Evolutionary conservation across 2,888 invertebrate species (phyloP), one percentile per base, ranked within the genome.

Genomic region (Drosophila differens): DNA sequence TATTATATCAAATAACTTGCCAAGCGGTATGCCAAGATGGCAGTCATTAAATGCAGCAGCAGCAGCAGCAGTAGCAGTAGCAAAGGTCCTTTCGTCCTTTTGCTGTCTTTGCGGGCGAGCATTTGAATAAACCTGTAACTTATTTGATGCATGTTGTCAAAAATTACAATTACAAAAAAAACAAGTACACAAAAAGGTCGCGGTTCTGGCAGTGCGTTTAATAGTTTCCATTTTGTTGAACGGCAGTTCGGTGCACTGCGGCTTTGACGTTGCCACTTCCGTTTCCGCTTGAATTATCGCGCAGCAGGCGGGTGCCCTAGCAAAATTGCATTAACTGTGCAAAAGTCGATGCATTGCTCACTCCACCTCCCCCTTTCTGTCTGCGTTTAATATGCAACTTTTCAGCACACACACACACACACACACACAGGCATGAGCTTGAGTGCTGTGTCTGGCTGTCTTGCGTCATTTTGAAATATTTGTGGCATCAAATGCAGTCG

Each of bases 401-500:
- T 90, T 79, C 82, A 73, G 16, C 67, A 76, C 60, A 70, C 25
- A 73, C 63, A 70, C 78, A 71, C 86, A 74, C 63, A 70, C 78
- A 78, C 32, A 53, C 41, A 37, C 55, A 55, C 16, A 39, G 14
- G 52, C 51, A 4, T 14, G 39, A 66, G 39, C 58, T 61, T 44
- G 54, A 47, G 58, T 49, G 41, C 54, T 52, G 58, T 60, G 77
- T 58, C 71, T 70, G 66, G 79, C 82, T 80, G 87, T 87, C 89
- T 85, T 89, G 84, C 85, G 84, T 83, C 90, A 89, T 90, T 86
- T 89, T 89, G 86, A 89, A 89, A 89, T 90, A 89, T 90, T 90
- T 90, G 90, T 83, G 88, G 89, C 89, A 89, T 90, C 90, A 88
- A 88, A 87, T 87, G 90, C 88, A 88, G 88, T 86, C 90, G 89